Evolutionary conservation across 2,113 vertebrate genomes (phyloP), one percentile per base, ranked within the genome.

Genomic region (Osmerus mordax): DNA sequence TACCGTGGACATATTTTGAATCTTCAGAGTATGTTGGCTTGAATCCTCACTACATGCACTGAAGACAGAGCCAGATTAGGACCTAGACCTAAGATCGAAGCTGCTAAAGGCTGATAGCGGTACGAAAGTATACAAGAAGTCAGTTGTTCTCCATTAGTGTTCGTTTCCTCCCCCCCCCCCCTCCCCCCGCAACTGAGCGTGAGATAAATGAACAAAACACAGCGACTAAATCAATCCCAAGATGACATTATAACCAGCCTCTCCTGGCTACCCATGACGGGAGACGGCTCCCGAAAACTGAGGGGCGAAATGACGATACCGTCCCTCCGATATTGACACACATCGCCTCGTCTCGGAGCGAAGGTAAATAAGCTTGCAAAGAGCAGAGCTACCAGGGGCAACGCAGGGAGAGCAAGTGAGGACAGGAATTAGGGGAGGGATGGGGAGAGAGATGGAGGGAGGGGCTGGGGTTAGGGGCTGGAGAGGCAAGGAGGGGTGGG

Each of bases 101-200:
- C 32, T 36, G 32, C 32, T 4, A 36, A 7, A 36, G 32, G 3
- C 32, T 6, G 32, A 36, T 55, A 55, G 54, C 14, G 54, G 6
- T 18, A 7, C 0, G 18, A 19, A 56, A 68, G 15, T 9, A 56
- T 32, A 69, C 11, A 4, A 8, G 32, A 71, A n/a, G 1, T n/a
- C 54, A 23, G 23, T 64, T 72, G 58, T 72, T 60, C 47, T 25
- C 66, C 60, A 62, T 71, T 54, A 28, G 32, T 18, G 25, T 54
- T 63, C 29, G 59, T 54, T 53, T 62, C 25, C 25, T 3, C 25
- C 25, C 25, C 25, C 25, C 25, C 25, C 25, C 2, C 25, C 23
- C 52, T 6, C 16, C 14, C 15, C n/a, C 60, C 23, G 32, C 7
- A 36, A 53, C 14, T 23, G 69, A 53, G 47, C 16, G 61, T 3